Percentiles rank a stretch among this genome's conserved stretches.
These are phyloP conservation scores for Urocolius indicus DNA, from an alignment of 2,113 vertebrate species.

Conservation along the genomic window DNA sequence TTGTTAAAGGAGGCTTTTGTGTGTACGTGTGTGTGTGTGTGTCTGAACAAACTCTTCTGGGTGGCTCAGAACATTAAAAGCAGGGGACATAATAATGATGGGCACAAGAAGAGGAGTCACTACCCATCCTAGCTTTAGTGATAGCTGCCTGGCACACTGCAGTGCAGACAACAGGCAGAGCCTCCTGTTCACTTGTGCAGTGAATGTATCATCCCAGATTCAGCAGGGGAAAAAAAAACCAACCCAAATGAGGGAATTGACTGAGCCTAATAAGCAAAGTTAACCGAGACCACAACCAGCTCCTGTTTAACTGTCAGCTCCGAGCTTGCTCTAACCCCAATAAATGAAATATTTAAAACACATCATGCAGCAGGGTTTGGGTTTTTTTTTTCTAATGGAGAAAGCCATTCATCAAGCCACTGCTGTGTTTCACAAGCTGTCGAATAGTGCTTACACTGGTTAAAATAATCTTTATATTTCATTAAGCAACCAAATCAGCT, in stretches of 20 bases:
- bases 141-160: neutral
- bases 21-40: no score
- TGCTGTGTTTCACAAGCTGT: slow-evolving; percentile 83
- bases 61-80: neutral
- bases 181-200: neutral
- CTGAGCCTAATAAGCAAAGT: slow-evolving; percentile 13
- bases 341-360: slow-evolving; percentile 88
- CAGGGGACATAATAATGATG: neutral
- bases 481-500: slow-evolving; percentile 88
- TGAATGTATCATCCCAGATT: neutral
- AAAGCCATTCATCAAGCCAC: slow-evolving; percentile 83
- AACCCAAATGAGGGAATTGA: neutral
- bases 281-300: slow-evolving; percentile 27
- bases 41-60: neutral
- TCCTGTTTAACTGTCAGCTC: slow-evolving; percentile 56
- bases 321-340: slow-evolving; percentile 74
- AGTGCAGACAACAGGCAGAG: neutral
- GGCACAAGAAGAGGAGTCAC: neutral
- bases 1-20: neutral
- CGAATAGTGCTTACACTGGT: slow-evolving; percentile 90
- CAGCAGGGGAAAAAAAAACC: slow-evolving; percentile 8
- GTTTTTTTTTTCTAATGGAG: slow-evolving; percentile 83
- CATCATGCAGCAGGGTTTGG: slow-evolving; percentile 80
- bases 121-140: neutral
- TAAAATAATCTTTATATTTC: slow-evolving; percentile 92